Evolutionary conservation across 2,113 vertebrate genomes (phyloP).

Genomic region (Peromyscus californicus): DNA sequence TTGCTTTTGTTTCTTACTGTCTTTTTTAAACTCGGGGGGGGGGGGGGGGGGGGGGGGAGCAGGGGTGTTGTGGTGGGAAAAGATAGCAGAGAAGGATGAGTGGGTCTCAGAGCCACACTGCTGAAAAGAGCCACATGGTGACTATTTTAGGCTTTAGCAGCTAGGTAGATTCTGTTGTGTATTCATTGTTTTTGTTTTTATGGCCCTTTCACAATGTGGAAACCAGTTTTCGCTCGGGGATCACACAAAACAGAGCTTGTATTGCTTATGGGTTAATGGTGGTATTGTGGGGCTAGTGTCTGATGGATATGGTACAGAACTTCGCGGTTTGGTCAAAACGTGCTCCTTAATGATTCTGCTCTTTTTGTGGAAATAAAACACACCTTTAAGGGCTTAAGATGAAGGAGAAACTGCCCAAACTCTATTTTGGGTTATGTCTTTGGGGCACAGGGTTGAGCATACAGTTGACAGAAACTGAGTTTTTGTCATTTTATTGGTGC

Average conservation of each 20-base stretch:
- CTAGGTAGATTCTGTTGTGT: not conserved
- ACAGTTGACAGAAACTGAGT: conserved; percentile 19
- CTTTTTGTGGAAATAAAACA: conserved; percentile 24
- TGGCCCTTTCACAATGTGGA: conserved; percentile 32
- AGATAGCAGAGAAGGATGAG: not conserved
- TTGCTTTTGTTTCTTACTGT: conserved; percentile 1
- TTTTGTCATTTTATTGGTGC: conserved; percentile 28
- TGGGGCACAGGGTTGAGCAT: not conserved
- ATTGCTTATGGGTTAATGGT: not conserved
- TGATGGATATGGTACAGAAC: not conserved
- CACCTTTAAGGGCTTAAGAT: conserved; percentile 34
- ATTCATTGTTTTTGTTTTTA: conserved; percentile 41
- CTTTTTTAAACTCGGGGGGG: conserved; percentile 26
- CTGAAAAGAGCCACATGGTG: not conserved
- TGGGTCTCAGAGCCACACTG: not conserved
- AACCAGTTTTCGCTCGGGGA: conserved; percentile 14
- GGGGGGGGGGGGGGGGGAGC: too few species aligned
- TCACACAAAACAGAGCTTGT: not conserved
- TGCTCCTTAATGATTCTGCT: not conserved
- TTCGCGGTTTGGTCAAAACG: not conserved
- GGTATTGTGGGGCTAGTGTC: not conserved
- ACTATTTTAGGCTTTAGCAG: not conserved
- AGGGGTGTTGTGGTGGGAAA: conserved; percentile 38
- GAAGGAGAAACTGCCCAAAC: not conserved
- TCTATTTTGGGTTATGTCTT: conserved; percentile 57